Percentiles rank a stretch among this genome's conserved stretches.
These are phyloP conservation scores for Spongilla lacustris DNA, from an alignment of 37 sponge, comb jelly and placozoan species.

Conservation along the genomic window DNA sequence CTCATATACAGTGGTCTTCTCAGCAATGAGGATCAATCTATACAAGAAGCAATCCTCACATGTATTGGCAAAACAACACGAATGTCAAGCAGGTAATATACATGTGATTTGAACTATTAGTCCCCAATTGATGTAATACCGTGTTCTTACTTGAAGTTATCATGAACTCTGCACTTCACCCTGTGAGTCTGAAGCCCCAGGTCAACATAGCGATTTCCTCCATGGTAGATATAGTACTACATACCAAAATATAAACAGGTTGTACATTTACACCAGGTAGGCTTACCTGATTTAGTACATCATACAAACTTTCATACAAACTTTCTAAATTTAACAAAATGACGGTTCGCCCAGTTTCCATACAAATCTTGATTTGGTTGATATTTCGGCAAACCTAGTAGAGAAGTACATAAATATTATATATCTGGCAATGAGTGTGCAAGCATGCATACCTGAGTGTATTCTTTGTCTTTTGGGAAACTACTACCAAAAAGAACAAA, in stretches of 20 bases:
- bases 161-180: conserved; percentile 78
- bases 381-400: conserved; percentile 68
- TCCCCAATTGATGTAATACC: too few species aligned
- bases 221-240: conserved; percentile 58
- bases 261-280: too few species aligned
- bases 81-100: too few species aligned
- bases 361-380: conserved; percentile 84
- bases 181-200: conserved; percentile 80
- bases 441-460: conserved; percentile 75
- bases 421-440: too few species aligned
- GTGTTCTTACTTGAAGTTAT: conserved; percentile 63
- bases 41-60: too few species aligned
- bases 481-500: conserved; percentile 92
- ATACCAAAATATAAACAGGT: background rate
- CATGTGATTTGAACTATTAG: too few species aligned
- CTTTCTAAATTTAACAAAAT: conserved; percentile 81
- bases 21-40: conserved; percentile 25
- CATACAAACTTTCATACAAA: conserved; percentile 88
- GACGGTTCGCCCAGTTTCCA: conserved; percentile 76
- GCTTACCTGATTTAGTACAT: conserved; percentile 68
- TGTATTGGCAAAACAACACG: too few species aligned
- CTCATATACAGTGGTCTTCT: conserved; percentile 6
- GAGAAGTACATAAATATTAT: background rate
- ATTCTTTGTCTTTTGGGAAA: conserved; percentile 95
- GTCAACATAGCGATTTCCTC: conserved; percentile 73